Conservation (phyloP, 92 coral and sea anemone genomes). For the Parazoanthus atlanticus region DNA sequence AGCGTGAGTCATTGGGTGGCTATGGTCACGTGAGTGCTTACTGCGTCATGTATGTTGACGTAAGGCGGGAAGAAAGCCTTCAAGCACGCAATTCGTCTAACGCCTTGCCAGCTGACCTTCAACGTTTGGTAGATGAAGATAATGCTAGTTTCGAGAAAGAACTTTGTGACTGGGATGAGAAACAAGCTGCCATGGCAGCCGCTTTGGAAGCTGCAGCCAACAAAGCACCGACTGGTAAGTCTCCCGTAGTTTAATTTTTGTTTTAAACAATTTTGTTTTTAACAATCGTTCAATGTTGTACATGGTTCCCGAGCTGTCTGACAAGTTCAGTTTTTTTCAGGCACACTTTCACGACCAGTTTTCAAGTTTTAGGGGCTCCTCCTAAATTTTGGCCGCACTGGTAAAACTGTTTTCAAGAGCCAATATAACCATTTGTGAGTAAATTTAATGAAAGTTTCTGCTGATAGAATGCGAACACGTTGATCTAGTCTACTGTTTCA, state of each 20-base stretch:
- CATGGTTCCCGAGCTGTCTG: not conserved
- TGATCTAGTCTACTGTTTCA: too few relatives aligned
- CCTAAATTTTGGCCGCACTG: too few relatives aligned
- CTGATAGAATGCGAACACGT: too few relatives aligned
- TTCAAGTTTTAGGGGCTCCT: too few relatives aligned
- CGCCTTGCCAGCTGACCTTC: conserved; percentile 69
- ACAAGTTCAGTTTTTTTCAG: not conserved
- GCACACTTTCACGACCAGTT: too few relatives aligned
- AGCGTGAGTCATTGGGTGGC: conserved; percentile 88
- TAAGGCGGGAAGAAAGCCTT: conserved; percentile 70
- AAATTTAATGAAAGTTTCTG: too few relatives aligned
- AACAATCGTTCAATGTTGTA: too few relatives aligned
- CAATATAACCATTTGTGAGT: too few relatives aligned
- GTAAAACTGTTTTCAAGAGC: too few relatives aligned
- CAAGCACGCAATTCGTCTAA: conserved; percentile 58
- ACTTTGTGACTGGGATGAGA: conserved; percentile 87
- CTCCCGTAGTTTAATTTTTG: not conserved
- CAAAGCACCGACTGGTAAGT: not conserved
- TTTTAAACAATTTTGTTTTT: not conserved
- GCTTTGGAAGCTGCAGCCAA: conserved; percentile 7
- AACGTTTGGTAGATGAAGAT: conserved; percentile 78
- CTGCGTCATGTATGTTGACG: conserved; percentile 85
- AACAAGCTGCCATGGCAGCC: conserved; percentile 52
- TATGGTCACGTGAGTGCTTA: conserved; percentile 93
- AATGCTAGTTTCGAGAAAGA: conserved; percentile 82